phyloP scores from a whole-genome alignment of 2,797 vertebrate species.

The Liasis olivaceus region DNA sequence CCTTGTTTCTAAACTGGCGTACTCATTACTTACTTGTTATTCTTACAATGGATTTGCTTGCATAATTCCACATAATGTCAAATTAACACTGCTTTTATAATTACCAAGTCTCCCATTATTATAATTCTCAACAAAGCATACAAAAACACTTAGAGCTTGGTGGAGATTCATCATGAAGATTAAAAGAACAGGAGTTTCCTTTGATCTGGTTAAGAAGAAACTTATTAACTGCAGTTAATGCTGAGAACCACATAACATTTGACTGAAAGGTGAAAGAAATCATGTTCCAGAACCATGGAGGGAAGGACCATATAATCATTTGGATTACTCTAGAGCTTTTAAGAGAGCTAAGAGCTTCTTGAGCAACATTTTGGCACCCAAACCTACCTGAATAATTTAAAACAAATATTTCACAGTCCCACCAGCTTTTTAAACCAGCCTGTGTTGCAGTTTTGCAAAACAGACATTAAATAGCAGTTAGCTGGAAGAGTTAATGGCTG shows the following conservation, averaged over 20 bases:
- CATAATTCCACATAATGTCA: not conserved
- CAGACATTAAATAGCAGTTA: not conserved
- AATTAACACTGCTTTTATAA: not conserved
- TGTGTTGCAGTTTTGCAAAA: not conserved
- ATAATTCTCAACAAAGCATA: not conserved
- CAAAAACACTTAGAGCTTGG: not conserved
- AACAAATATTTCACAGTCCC: not conserved
- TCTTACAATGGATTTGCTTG: not conserved
- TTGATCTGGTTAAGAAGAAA: not conserved
- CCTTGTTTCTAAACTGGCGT: not conserved
- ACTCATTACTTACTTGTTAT: not conserved
- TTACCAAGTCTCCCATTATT: not conserved
- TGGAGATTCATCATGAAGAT: not conserved
- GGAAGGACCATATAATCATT: not conserved
- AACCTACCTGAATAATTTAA: not conserved
- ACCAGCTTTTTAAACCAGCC: not conserved
- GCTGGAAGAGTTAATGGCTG: slow-evolving; percentile 1
- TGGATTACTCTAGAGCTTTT: not conserved
- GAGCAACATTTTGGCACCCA: not conserved
- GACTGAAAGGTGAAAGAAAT: not conserved
- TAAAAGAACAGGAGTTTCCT: not conserved
- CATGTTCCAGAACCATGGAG: not conserved
- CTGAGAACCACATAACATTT: not conserved
- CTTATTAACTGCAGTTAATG: not conserved
- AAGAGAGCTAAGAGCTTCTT: not conserved